Evolutionary conservation across 2,113 vertebrate genomes (phyloP).

Genomic region (Embiotoca jacksoni): DNA sequence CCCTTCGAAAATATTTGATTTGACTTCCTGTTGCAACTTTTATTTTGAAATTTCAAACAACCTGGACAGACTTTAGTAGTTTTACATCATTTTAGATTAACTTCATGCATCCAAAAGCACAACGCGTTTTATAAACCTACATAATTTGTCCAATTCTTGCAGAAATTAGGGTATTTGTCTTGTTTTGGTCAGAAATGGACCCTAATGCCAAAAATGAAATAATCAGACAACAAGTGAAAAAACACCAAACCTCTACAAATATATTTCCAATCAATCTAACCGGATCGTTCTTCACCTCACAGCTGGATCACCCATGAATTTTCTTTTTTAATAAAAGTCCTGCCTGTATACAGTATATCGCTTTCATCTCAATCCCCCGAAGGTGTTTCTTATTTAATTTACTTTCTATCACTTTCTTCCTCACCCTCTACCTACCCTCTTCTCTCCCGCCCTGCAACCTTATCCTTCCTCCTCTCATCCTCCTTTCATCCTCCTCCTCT

Average conservation of each 20-base stretch:
- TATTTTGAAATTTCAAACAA: too few relatives aligned
- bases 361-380: slow-evolving; percentile 21
- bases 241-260: background rate
- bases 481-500: background rate
- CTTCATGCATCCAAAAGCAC: too few relatives aligned
- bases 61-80: too few relatives aligned
- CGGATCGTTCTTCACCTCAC: slow-evolving; percentile 3
- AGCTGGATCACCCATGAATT: background rate
- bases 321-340: slow-evolving; percentile 63
- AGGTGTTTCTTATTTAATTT: slow-evolving; percentile 60
- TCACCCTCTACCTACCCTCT: slow-evolving; percentile 37
- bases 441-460: slow-evolving; percentile 47
- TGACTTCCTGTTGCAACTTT: too few relatives aligned
- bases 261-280: slow-evolving; percentile 40
- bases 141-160: too few relatives aligned
- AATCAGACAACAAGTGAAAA: background rate
- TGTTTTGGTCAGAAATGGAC: too few relatives aligned
- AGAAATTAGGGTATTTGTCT: too few relatives aligned
- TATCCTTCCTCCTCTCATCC: slow-evolving; percentile 34
- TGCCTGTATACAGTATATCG: background rate
- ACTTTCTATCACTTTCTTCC: slow-evolving; percentile 45
- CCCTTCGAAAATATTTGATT: too few relatives aligned
- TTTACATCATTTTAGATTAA: too few relatives aligned
- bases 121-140: too few relatives aligned
- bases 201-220: background rate